Evolutionary conservation across 2,888 invertebrate species (phyloP).

Genomic region (Graphium colonna): DNA sequence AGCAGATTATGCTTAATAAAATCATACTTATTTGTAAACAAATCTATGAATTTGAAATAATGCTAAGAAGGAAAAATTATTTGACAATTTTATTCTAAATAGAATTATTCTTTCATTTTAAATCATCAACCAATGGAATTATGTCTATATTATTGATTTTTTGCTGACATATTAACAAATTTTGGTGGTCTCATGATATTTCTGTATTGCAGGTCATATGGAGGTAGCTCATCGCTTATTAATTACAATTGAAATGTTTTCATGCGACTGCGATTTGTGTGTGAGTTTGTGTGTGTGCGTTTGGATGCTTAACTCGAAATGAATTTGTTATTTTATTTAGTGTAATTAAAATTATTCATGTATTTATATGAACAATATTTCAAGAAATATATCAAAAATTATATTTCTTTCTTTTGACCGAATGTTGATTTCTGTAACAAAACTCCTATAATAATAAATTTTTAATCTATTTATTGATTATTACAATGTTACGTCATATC

Average conservation of each 20-base stretch:
- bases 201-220: constrained; percentile 22
- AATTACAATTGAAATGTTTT: constrained; percentile 5
- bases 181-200: constrained; percentile 12
- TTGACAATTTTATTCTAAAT: too few relatives aligned
- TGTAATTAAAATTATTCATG: not conserved
- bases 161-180: constrained; percentile 14
- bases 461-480: too few relatives aligned
- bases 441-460: too few relatives aligned
- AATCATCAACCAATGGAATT: too few relatives aligned
- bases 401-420: too few relatives aligned
- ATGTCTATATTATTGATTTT: constrained; percentile 3
- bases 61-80: too few relatives aligned
- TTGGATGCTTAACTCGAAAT: not conserved
- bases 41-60: too few relatives aligned
- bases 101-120: too few relatives aligned
- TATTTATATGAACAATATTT: not conserved
- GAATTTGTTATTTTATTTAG: not conserved
- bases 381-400: not conserved
- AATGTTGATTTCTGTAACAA: too few relatives aligned
- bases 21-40: too few relatives aligned
- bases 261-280: not conserved
- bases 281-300: constrained; percentile 10
- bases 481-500: too few relatives aligned
- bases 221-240: constrained; percentile 17
- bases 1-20: too few relatives aligned